Base-by-base conservation (phyloP, 2,797 vertebrate species). In the Coregonus suidteri region DNA sequence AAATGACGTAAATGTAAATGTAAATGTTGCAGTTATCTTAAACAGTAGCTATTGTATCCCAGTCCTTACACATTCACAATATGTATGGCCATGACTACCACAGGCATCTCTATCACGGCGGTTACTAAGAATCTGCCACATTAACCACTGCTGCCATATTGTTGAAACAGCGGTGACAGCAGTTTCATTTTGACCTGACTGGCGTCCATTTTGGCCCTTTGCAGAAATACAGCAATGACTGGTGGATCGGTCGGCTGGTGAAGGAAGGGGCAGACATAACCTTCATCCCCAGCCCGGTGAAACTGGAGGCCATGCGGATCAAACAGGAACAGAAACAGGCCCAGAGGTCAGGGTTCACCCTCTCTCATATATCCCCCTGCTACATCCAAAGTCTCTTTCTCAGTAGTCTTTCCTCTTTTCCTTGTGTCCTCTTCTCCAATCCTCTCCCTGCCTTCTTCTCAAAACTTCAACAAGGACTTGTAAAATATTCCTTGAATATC, bases 141-240 rank as follows among this genome's bases (percentile, higher is more conserved):
- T 37, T 37, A 37, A 37, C 41, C 41, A 14, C 41, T 69, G 18
- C 37, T 31, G 37, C 6, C 18, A 4, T 71, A 20, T 3, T 11
- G 47, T 52, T 14, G 25, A 15, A 53, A 25, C n/a, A 52, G 47
- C 20, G 53, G 47, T 52, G 47, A 71, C 20, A 6, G 4, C 13
- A 7, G 47, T n/a, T 62, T 62, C 15, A 62, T 20, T 20, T 20
- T 20, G 18, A 62, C 56, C n/a, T 62, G 18, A 62, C 56, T 9
- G n/a, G 56, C 6, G n/a, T 59, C 16, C 54, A 59, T 30, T 35
- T 53, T 77, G 18, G 34, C 77, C 85, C 53, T 4, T 53, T 65
- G 14, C 88, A 98, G 97, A 99, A 99, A 92, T 98, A 95, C 92
- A 99, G 95, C 94, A 98, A 98, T 95, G 97, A 98, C 82, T 99